Evolutionary conservation across 2,113 vertebrate species (phyloP).

Genomic region (Stegostoma tigrinum): DNA sequence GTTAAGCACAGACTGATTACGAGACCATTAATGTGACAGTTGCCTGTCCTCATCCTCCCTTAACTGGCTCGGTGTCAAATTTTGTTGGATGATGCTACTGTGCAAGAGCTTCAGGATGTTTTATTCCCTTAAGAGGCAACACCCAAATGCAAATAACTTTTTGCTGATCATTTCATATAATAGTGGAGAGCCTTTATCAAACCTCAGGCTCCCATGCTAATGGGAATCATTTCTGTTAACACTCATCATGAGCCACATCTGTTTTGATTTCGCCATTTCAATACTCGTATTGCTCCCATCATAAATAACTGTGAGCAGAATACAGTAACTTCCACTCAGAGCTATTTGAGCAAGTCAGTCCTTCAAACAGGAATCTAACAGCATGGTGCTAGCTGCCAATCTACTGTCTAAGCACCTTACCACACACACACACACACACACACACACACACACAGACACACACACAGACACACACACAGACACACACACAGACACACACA

Average conservation of each 20-base stretch:
- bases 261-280: background rate
- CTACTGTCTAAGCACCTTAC: background rate
- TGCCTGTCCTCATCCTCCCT: background rate
- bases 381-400: background rate
- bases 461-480: no score
- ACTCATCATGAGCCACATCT: background rate
- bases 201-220: background rate
- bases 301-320: background rate
- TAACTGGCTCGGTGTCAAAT: background rate
- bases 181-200: background rate
- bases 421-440: no score
- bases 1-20: no score
- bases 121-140: background rate
- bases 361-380: background rate
- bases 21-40: no score
- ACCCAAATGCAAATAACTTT: background rate
- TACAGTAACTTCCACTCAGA: no score
- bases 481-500: no score
- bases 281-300: background rate
- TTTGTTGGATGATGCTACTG: background rate
- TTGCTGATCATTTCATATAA: background rate
- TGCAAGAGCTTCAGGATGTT: background rate
- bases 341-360: background rate
- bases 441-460: no score
- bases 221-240: background rate